A percentile compares a stretch with the other conserved stretches of the same genome.
phyloP scores from a whole-genome alignment of 2,113 vertebrate species.

The Myodes glareolus region DNA sequence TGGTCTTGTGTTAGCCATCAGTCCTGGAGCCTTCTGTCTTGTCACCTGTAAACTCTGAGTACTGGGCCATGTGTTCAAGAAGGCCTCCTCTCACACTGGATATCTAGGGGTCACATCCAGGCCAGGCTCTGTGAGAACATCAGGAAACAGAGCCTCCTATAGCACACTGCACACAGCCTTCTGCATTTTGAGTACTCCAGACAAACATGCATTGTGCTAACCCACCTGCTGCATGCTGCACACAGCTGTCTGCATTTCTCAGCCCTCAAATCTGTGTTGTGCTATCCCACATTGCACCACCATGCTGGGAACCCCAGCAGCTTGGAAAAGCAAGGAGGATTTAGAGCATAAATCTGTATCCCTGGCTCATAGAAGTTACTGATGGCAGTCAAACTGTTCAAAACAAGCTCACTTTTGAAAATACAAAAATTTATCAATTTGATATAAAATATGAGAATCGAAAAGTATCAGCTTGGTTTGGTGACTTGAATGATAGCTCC shows the following conservation, averaged over 20 bases:
- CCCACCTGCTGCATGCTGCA: neutral
- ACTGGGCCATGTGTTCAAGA: neutral
- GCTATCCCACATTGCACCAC: neutral
- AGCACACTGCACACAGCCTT: too few relatives aligned
- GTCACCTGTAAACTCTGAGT: neutral
- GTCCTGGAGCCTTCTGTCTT: neutral
- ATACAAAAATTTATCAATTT: neutral
- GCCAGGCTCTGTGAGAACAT: neutral
- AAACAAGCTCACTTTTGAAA: neutral
- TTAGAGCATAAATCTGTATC: neutral
- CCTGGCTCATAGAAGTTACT: neutral
- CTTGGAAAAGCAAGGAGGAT: neutral
- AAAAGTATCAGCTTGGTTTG: neutral
- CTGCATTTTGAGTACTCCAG: neutral
- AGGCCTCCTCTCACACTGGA: neutral
- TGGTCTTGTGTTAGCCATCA: neutral
- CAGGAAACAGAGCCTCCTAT: neutral
- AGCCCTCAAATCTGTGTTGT: neutral
- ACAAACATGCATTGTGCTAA: neutral
- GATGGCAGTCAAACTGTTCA: neutral
- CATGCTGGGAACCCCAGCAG: neutral
- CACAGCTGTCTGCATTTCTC: neutral
- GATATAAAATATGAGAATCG: neutral
- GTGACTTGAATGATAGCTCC: neutral
- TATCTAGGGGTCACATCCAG: neutral